phyloP scores from a whole-genome alignment of 2,797 vertebrate genomes.

The Myripristis murdjan region DNA sequence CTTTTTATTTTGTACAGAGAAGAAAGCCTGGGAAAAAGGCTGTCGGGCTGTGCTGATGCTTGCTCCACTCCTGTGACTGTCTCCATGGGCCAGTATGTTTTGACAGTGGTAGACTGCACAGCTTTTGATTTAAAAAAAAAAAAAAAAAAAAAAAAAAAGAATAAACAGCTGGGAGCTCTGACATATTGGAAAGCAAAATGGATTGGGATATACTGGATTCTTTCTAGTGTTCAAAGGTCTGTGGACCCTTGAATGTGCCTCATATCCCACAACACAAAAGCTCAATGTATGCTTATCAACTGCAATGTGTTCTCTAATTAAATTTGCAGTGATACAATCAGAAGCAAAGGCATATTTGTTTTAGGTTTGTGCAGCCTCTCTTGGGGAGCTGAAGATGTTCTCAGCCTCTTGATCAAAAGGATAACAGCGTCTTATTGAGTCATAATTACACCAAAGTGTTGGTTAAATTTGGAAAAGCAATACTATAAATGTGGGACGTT shows the following conservation, averaged over 20 bases:
- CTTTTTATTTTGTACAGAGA: no score
- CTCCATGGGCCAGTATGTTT: conserved; percentile 19
- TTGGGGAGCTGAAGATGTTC: conserved; percentile 9
- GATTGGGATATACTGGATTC: conserved; percentile 7
- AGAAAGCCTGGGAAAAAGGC: no score
- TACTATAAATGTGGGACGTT: conserved; percentile 6
- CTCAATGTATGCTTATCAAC: conserved; percentile 4
- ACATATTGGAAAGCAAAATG: background rate
- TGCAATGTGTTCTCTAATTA: conserved; percentile 9
- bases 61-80: conserved; percentile 13
- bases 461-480: background rate
- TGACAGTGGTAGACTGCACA: conserved; percentile 20
- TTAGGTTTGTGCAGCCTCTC: conserved; percentile 7
- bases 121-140: conserved; percentile 34
- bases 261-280: conserved; percentile 3
- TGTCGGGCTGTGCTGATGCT: conserved; percentile 24
- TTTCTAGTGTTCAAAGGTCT: background rate
- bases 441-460: conserved; percentile 39
- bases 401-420: conserved; percentile 41
- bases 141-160: background rate
- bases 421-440: conserved; percentile 12
- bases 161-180: conserved; percentile 14
- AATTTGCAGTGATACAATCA: conserved; percentile 3
- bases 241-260: background rate
- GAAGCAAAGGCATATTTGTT: conserved; percentile 28